Conservation (phyloP, 2,888 invertebrate genomes). For the Dynastes maya region DNA sequence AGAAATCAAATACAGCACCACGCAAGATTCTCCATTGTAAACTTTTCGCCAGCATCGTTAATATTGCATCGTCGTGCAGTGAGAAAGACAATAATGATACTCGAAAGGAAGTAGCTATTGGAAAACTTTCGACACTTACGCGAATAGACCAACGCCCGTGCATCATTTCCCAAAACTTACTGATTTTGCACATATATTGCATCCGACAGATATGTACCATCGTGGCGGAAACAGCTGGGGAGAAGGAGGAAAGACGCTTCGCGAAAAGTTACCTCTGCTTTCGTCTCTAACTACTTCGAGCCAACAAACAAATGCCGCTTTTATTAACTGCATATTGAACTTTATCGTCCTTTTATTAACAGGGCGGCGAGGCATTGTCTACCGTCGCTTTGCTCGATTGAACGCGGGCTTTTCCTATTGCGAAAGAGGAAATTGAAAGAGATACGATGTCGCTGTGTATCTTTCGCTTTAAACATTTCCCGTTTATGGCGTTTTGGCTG, state of each 20-base stretch:
- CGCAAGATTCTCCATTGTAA: no score
- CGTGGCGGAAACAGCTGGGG: no score
- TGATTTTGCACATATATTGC: no score
- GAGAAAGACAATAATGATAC: no score
- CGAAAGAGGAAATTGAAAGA: slow-evolving; percentile 13
- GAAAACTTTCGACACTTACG: no score
- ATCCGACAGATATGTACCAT: no score
- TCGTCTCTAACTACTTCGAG: neutral
- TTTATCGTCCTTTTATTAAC: slow-evolving; percentile 38
- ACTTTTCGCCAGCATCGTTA: no score
- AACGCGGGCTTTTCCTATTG: neutral
- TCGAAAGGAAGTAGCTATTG: no score
- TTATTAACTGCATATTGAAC: slow-evolving; percentile 43
- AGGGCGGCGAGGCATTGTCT: slow-evolving; percentile 1
- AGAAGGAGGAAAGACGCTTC: neutral
- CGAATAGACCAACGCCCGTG: no score
- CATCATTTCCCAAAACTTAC: no score
- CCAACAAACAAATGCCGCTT: neutral
- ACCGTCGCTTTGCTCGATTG: neutral
- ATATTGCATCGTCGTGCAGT: no score
- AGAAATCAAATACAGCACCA: no score
- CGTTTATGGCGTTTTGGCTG: neutral
- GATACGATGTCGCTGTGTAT: slow-evolving; percentile 6
- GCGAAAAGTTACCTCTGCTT: slow-evolving; percentile 5
- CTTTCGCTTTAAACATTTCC: slow-evolving; percentile 18